phyloP scores from a whole-genome alignment of 1,140 invertebrate genomes.

The Tetranychus urticae region DNA sequence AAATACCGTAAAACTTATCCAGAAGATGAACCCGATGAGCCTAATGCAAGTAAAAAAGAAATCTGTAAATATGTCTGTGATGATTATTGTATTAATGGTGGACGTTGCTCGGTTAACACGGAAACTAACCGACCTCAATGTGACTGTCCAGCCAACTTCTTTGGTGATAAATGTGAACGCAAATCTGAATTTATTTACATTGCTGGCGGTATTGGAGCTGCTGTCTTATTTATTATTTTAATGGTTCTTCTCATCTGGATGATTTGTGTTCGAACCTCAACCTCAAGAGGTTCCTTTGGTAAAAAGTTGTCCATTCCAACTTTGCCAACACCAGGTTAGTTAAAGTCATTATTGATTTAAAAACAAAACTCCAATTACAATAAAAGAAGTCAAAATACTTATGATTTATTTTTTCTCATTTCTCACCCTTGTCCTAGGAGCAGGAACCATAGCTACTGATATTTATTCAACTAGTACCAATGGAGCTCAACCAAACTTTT shows the following conservation, averaged over 20 bases:
- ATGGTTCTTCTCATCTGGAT: conserved; percentile 82
- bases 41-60: not conserved
- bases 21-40: not conserved
- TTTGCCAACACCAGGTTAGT: conserved; percentile 1
- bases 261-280: conserved; percentile 45
- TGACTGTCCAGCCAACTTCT: conserved; percentile 68
- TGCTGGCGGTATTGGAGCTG: conserved; percentile 67
- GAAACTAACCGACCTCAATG: conserved; percentile 37
- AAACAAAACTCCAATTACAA: too few species aligned
- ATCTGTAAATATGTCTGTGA: conserved; percentile 42
- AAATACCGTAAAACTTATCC: conserved; percentile 49
- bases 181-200: conserved; percentile 86
- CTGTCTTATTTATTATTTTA: conserved; percentile 70
- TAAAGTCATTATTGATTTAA: not conserved
- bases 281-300: not conserved
- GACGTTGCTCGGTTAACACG: conserved; percentile 46
- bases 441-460: not conserved
- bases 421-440: not conserved
- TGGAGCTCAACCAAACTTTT: conserved; percentile 72
- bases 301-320: conserved; percentile 10
- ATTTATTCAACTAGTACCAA: not conserved
- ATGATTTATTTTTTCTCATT: not conserved
- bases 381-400: not conserved
- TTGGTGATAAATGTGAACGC: conserved; percentile 62
- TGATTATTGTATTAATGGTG: conserved; percentile 70